Conservation (phyloP, 2,797 vertebrate species). For the Parauchenoglanis ngamensis region DNA sequence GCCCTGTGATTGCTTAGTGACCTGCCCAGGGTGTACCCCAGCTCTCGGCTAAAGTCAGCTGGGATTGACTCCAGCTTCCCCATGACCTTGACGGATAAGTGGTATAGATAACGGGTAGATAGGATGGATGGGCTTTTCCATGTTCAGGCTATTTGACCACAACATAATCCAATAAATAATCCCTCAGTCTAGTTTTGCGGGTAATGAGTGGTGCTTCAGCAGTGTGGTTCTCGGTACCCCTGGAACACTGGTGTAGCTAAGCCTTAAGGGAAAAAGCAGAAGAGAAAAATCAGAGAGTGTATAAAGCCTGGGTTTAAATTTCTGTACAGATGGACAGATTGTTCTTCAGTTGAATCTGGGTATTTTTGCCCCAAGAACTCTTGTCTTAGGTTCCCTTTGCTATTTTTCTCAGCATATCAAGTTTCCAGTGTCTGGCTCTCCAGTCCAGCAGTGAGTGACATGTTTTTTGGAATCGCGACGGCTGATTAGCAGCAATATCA, state of each 20-base stretch:
- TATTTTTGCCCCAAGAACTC: conserved; percentile 28
- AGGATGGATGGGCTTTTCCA: neutral
- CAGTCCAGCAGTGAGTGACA: conserved; percentile 34
- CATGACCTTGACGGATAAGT: too few species aligned
- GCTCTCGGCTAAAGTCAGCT: too few species aligned
- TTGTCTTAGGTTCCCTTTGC: conserved; percentile 12
- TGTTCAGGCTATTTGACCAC: neutral
- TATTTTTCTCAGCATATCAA: conserved; percentile 34
- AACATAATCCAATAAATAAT: conserved; percentile 3
- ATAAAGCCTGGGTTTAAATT: conserved; percentile 18
- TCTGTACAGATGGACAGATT: neutral
- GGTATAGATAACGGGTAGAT: too few species aligned
- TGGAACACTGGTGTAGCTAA: conserved; percentile 5
- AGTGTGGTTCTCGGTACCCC: neutral
- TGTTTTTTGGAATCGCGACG: conserved; percentile 34
- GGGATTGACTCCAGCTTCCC: too few species aligned
- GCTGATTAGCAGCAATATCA: conserved; percentile 50
- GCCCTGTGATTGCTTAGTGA: too few species aligned
- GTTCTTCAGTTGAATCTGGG: conserved; percentile 21
- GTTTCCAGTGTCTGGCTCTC: conserved; percentile 41
- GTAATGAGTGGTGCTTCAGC: too few species aligned
- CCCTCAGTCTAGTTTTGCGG: neutral
- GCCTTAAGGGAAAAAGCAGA: conserved; percentile 17
- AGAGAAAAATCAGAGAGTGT: conserved; percentile 7
- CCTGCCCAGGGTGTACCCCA: too few species aligned